Evolutionary conservation across 1,140 invertebrate species (phyloP).

Genomic region (Phocides pigmalion): DNA sequence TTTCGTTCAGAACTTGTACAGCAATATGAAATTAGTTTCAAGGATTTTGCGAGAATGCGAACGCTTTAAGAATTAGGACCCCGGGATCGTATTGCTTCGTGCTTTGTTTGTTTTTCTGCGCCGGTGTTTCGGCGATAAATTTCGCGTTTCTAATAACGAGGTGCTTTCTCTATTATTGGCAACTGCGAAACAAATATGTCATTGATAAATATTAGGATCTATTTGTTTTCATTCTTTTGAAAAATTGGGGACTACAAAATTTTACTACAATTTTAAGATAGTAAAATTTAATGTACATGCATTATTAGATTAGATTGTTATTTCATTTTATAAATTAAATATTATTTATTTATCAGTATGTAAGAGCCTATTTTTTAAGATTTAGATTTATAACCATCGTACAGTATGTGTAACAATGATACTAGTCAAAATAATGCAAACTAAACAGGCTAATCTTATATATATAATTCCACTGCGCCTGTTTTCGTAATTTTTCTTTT

Average conservation of each 20-base stretch:
- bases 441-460: no score
- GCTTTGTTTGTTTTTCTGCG: slow-evolving; percentile 33
- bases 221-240: not conserved
- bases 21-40: slow-evolving; percentile 37
- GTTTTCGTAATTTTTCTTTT: no score
- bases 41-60: slow-evolving; percentile 25
- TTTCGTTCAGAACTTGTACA: slow-evolving; percentile 32
- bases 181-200: slow-evolving; percentile 10
- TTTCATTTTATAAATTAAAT: no score
- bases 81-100: slow-evolving; percentile 24
- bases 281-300: no score
- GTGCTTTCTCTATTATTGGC: slow-evolving; percentile 17
- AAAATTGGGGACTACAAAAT: not conserved
- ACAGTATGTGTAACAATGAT: no score
- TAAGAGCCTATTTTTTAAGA: no score
- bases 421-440: no score
- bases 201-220: not conserved
- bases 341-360: no score
- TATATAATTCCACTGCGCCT: no score
- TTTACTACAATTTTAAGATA: no score
- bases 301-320: no score
- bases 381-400: no score
- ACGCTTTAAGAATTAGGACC: slow-evolving; percentile 33
- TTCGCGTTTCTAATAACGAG: slow-evolving; percentile 22
- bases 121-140: slow-evolving; percentile 27